Conservation (phyloP, 2,113 vertebrate genomes). For the Tretioscincus oriximinensis region DNA sequence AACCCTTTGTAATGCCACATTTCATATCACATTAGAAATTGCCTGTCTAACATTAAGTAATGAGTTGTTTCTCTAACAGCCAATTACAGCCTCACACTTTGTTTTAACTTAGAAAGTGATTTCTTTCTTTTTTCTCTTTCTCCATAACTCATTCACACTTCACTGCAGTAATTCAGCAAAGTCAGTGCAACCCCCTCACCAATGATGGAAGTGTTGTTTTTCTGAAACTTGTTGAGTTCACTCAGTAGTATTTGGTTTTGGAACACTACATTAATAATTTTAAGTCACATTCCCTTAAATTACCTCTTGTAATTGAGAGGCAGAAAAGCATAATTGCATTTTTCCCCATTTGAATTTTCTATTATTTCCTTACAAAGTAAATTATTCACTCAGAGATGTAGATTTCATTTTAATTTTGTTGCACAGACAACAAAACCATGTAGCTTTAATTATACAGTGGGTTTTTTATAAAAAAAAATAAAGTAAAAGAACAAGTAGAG, state of each 20-base stretch:
- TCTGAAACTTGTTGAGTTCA: constrained; percentile 10
- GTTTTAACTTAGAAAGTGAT: constrained; percentile 34
- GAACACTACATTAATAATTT: constrained; percentile 33
- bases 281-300: constrained; percentile 43
- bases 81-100: constrained; percentile 20
- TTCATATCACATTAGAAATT: constrained; percentile 30
- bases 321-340: constrained; percentile 50
- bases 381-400: constrained; percentile 47
- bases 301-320: constrained; percentile 55
- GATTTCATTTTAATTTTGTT: constrained; percentile 45
- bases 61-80: constrained; percentile 14
- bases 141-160: constrained; percentile 22
- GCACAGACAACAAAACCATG: constrained; percentile 46
- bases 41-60: constrained; percentile 20
- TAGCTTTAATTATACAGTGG: constrained; percentile 46
- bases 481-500: too few relatives aligned
- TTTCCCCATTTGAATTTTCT: constrained; percentile 51
- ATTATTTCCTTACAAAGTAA: constrained; percentile 43
- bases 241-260: constrained; percentile 30
- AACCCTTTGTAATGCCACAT: constrained; percentile 15
- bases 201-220: constrained; percentile 27
- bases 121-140: background rate
- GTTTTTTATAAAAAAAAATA: too few relatives aligned
- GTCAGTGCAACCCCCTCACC: constrained; percentile 12
- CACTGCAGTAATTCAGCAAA: constrained; percentile 27